Conservation (phyloP, 2,888 invertebrate species). For the Dexiosoma caninum region DNA sequence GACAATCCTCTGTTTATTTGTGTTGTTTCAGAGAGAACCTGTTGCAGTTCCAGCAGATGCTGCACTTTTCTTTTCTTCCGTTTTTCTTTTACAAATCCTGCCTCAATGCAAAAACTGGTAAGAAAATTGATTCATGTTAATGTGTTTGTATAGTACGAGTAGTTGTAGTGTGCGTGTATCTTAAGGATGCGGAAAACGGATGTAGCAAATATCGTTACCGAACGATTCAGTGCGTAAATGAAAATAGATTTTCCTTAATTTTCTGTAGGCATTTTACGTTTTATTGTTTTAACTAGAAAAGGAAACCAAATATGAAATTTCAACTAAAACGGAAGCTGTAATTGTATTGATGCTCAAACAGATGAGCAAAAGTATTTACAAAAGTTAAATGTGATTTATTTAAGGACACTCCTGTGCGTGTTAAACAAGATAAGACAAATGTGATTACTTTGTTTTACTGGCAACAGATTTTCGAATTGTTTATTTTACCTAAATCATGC, state of each 20-base stretch:
- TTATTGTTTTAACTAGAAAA: slow-evolving; percentile 9
- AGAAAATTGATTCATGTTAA: neutral
- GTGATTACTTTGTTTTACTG: neutral
- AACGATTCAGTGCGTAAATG: slow-evolving; percentile 20
- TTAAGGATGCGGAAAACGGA: slow-evolving; percentile 60
- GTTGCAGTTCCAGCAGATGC: slow-evolving; percentile 50
- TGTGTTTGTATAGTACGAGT: neutral
- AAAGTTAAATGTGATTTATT: neutral
- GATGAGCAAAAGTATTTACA: slow-evolving; percentile 36
- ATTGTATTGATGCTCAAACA: slow-evolving; percentile 45
- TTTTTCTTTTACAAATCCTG: slow-evolving; percentile 12
- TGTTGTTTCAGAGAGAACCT: slow-evolving; percentile 20
- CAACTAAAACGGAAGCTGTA: slow-evolving; percentile 50
- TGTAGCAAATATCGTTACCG: slow-evolving; percentile 58
- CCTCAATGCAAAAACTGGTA: slow-evolving; percentile 39
- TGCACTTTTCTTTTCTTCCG: neutral
- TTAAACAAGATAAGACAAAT: neutral
- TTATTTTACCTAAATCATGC: too few species aligned
- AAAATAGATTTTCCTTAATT: slow-evolving; percentile 18
- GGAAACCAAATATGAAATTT: slow-evolving; percentile 33
- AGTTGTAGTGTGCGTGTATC: neutral
- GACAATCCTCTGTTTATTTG: too few species aligned
- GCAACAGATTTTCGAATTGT: too few species aligned
- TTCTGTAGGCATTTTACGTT: neutral
- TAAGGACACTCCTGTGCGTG: neutral